phyloP scores from a whole-genome alignment of 2,888 invertebrate species.

The Sarcophaga variegata region DNA sequence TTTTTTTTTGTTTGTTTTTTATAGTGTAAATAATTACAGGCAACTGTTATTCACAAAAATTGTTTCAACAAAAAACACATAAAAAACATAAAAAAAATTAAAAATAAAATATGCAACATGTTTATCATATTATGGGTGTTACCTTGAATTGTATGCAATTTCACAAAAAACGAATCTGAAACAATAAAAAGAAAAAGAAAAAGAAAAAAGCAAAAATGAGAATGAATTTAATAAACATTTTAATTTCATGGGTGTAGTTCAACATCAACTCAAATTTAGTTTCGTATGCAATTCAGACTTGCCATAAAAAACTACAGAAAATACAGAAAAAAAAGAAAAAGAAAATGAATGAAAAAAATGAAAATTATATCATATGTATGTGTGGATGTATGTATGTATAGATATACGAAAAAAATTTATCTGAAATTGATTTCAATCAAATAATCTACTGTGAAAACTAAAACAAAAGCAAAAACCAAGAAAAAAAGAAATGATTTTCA shows the following conservation, averaged over 20 bases:
- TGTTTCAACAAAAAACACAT: too few species aligned
- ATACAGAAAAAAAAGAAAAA: constrained; percentile 5
- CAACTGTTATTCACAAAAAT: background rate
- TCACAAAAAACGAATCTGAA: constrained; percentile 19
- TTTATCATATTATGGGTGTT: constrained; percentile 58
- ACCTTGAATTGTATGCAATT: constrained; percentile 64
- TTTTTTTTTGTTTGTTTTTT: constrained; percentile 3
- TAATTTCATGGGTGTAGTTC: constrained; percentile 70
- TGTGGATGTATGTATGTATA: too few species aligned
- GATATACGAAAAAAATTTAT: background rate
- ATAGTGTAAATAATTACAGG: constrained; percentile 24
- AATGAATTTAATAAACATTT: constrained; percentile 49
- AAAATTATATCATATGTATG: background rate
- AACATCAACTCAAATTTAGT: constrained; percentile 41
- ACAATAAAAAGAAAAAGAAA: constrained; percentile 9
- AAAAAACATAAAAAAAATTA: background rate
- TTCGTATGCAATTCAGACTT: background rate
- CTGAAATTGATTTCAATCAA: constrained; percentile 55
- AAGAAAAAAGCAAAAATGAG: too few species aligned
- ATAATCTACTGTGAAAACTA: constrained; percentile 44
- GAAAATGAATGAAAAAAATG: background rate
- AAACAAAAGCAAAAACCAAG: constrained; percentile 5
- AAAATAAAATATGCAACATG: background rate
- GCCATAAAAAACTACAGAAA: constrained; percentile 8
- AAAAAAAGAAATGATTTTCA: background rate